Base-by-base conservation (phyloP, 2,888 invertebrate species). In the Sycophila texana region DNA sequence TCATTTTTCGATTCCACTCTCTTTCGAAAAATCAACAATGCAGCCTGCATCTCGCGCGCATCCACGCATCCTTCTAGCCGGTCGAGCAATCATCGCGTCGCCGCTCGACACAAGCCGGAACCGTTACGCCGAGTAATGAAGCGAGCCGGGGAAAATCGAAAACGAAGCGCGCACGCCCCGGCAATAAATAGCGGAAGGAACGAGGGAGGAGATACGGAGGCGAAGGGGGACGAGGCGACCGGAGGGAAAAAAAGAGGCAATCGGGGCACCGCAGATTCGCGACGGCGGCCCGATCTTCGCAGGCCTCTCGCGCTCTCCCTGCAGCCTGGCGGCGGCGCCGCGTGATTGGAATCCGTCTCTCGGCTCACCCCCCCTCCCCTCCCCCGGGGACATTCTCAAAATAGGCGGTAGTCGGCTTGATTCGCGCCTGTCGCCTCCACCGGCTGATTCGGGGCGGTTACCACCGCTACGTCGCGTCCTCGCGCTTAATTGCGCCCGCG, bases 341-440 rank as follows among this genome's bases (percentile, higher is more conserved):
- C 47, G 71, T 57, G 71, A 71, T 71, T 71, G 71, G 60, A 60
- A 71, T 60, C 71, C 18, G 13, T 12, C 30, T 68, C 63, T 4
- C 61, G 51, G 39, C 39, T 39, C 39, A 3, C 26, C 26, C 26
- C 61, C 18, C 47, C 39, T 65, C 66, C 66, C 66, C 66, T 51
- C 66, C 66, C 66, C 22, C 22, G 71, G 60, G 60, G 60, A 49
- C 60, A 60, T 71, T 71, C 58, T 71, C 49, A 60, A 71, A 71
- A 71, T 71, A 71, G 39, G 49, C 58, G 60, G n/a, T 10, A n/a
- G 70, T n/a, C 57, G 20, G 49, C 22, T 20, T 16, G 20, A 39
- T 58, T 49, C 20, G 20, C 18, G 57, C 39, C 65, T 30, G 47
- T 20, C 18, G 71, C 49, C 71, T 71, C 53, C 51, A n/a, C 53